Conservation (phyloP, 2,113 vertebrate genomes). For the Engystomops pustulosus region DNA sequence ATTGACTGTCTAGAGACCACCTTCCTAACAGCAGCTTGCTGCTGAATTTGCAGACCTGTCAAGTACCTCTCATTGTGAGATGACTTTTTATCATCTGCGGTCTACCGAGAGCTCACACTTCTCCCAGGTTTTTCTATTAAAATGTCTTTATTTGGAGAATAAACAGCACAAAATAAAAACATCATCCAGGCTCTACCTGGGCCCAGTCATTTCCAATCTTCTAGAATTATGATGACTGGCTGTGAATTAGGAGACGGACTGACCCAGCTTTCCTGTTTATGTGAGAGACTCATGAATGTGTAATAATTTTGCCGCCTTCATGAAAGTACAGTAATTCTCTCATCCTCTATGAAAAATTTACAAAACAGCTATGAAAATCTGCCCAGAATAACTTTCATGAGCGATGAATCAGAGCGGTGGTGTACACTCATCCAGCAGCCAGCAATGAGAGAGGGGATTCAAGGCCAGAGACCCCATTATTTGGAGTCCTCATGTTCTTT, state of each 20-base stretch:
- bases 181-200: background rate
- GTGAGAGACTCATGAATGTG: slow-evolving; percentile 27
- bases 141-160: slow-evolving; percentile 44
- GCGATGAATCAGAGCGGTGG: background rate
- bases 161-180: slow-evolving; percentile 4
- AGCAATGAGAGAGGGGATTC: background rate
- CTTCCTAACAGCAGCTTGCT: slow-evolving; percentile 39
- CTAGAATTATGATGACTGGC: slow-evolving; percentile 30
- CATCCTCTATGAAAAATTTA: slow-evolving; percentile 5
- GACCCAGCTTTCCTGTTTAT: slow-evolving; percentile 29
- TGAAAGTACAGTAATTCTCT: slow-evolving; percentile 17
- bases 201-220: slow-evolving; percentile 28
- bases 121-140: slow-evolving; percentile 41
- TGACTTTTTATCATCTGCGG: slow-evolving; percentile 49
- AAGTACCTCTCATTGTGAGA: slow-evolving; percentile 47
- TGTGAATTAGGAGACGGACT: slow-evolving; percentile 11
- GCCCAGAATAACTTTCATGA: background rate
- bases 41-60: slow-evolving; percentile 56
- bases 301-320: slow-evolving; percentile 3
- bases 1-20: slow-evolving; percentile 51
- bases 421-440: background rate
- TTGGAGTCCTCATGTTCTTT: too few relatives aligned
- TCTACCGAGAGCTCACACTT: slow-evolving; percentile 33
- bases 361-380: background rate
- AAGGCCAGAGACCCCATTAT: background rate